Conservation (phyloP, 2,113 vertebrate genomes). For the Protomyctophum bolini region DNA sequence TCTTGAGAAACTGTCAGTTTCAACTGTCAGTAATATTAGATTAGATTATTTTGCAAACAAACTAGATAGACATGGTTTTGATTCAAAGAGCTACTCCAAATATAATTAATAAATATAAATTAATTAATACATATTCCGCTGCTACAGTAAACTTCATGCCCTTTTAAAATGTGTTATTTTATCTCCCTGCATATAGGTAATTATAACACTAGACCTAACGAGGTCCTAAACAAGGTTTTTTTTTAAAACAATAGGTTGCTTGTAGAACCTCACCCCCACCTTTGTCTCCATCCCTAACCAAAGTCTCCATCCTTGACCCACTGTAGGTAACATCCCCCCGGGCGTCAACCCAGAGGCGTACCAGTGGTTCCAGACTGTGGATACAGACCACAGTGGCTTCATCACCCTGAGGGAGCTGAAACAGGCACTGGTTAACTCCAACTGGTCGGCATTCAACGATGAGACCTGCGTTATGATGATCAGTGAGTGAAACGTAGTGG, state of each 20-base stretch:
- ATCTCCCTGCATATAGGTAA: no score
- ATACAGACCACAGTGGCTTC: conserved; percentile 87
- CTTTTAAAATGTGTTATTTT: no score
- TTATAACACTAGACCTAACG: no score
- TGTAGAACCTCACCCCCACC: not conserved
- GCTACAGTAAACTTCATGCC: conserved; percentile 9
- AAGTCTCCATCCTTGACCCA: not conserved
- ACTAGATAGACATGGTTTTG: not conserved
- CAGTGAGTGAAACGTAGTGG: conserved; percentile 80
- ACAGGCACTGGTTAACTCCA: conserved; percentile 93
- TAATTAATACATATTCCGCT: no score
- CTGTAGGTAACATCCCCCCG: conserved; percentile 80
- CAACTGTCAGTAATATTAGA: conserved; percentile 36
- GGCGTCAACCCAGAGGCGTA: conserved; percentile 88
- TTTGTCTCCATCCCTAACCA: not conserved
- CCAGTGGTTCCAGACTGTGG: conserved; percentile 93
- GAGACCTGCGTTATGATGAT: conserved; percentile 96
- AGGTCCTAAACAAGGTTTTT: no score
- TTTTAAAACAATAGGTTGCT: not conserved
- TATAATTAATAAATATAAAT: not conserved
- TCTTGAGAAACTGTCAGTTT: conserved; percentile 25
- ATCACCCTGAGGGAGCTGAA: conserved; percentile 92
- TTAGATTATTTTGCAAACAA: conserved; percentile 28
- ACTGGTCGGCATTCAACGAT: conserved; percentile 92
- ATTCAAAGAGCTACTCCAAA: no score